These are phyloP conservation scores for Sebastes minor DNA, from an alignment of 2,797 vertebrate genomes.

Conservation along the genomic window DNA sequence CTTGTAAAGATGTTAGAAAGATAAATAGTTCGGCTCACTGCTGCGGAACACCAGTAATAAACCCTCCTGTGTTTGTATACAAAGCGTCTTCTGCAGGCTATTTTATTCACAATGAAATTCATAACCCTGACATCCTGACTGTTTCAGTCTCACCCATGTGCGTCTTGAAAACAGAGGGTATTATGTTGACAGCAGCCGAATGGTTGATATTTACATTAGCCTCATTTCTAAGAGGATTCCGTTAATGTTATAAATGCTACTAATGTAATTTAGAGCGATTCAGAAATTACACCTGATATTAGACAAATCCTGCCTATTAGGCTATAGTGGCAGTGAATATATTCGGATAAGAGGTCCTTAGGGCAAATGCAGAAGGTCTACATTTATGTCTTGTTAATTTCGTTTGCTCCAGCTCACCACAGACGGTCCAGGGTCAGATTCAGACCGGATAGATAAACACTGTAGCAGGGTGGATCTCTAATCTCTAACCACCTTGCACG, in stretches of 20 bases:
- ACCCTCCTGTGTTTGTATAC: background rate
- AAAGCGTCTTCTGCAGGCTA: background rate
- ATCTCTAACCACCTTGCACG: background rate
- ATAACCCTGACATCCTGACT: background rate
- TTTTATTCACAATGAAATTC: background rate
- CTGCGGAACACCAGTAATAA: constrained; percentile 2
- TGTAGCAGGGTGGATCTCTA: background rate
- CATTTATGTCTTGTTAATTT: background rate
- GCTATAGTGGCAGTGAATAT: background rate
- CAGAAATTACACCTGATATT: background rate
- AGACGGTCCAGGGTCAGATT: background rate
- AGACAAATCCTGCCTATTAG: background rate
- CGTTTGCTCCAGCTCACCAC: background rate
- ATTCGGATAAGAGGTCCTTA: background rate
- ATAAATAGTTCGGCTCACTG: constrained; percentile 10
- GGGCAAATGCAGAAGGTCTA: background rate
- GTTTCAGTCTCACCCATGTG: background rate
- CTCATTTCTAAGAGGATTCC: background rate
- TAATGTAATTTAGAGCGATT: background rate
- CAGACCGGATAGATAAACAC: background rate
- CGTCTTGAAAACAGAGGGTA: background rate
- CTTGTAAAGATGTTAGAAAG: constrained; percentile 30
- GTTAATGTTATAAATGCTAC: background rate
- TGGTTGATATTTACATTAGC: background rate
- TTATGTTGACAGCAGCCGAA: background rate